Conservation (phyloP, 2,113 vertebrate genomes). For the Corvus cornix region DNA sequence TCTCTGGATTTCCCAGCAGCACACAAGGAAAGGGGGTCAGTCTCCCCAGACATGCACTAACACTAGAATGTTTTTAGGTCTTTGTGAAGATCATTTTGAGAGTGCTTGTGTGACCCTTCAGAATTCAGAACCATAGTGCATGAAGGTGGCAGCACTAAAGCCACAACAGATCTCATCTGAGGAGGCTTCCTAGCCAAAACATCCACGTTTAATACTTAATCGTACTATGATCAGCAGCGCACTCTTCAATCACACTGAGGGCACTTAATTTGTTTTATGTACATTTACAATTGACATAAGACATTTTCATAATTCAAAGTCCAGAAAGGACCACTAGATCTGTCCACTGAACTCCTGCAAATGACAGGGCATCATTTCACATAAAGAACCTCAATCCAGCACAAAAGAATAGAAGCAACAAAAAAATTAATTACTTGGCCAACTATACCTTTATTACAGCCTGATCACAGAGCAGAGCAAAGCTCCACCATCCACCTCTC, state of each 20-base stretch:
- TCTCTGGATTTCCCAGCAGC: neutral
- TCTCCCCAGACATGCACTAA: neutral
- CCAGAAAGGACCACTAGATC: neutral
- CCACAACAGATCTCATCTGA: neutral
- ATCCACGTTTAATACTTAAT: neutral
- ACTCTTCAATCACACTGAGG: neutral
- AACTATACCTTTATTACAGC: neutral
- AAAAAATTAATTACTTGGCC: too few species aligned
- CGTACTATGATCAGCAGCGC: neutral
- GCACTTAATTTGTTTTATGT: neutral
- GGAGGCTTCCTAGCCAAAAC: neutral
- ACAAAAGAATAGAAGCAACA: neutral
- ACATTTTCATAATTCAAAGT: neutral
- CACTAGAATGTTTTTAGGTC: neutral
- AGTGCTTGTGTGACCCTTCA: neutral
- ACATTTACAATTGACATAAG: neutral
- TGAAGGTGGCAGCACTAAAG: neutral
- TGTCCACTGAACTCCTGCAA: neutral
- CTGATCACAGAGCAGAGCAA: neutral
- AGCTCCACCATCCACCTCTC: rapidly evolving
- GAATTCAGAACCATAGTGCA: rapidly evolving
- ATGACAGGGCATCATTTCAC: neutral
- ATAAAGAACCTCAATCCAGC: neutral
- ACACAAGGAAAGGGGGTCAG: neutral
- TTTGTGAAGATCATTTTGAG: neutral